phyloP scores from a whole-genome alignment of 2,113 vertebrate genomes.

The Cathartes aura region DNA sequence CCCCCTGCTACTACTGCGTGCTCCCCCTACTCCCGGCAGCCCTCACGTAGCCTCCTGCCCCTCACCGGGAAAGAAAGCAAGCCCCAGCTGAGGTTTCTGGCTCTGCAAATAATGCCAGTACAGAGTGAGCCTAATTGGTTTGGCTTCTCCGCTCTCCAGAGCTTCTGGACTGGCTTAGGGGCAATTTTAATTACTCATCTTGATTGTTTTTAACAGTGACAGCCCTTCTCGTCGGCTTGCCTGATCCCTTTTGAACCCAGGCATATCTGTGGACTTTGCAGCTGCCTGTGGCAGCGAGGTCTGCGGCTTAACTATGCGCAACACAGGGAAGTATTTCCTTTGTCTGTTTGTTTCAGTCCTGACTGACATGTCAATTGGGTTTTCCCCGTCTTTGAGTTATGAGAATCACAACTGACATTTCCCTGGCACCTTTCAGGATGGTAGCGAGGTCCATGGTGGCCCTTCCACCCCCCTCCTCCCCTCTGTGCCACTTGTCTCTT shows the following conservation, averaged over 20 bases:
- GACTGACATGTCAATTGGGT: neutral
- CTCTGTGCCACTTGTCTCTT: neutral
- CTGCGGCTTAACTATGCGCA: neutral
- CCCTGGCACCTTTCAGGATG: neutral
- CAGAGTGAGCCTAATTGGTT: neutral
- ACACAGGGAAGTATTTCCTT: neutral
- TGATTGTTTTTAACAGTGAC: neutral
- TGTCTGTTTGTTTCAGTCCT: neutral
- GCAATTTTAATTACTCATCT: neutral
- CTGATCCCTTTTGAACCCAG: neutral
- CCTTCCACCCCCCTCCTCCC: neutral
- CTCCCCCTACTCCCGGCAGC: rapidly evolving
- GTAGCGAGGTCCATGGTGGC: neutral
- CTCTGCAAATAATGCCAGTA: neutral
- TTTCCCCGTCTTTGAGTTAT: neutral
- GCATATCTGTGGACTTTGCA: neutral
- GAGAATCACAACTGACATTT: neutral
- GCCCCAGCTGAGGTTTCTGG: neutral
- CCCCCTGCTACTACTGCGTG: neutral
- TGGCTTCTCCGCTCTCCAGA: neutral
- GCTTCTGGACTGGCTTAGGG: neutral
- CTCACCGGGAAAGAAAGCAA: neutral
- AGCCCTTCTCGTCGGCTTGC: neutral
- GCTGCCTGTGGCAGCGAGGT: neutral
- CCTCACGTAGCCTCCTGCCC: neutral